Conservation (phyloP, 1,140 invertebrate genomes). For the Mesaphorura yosii region DNA sequence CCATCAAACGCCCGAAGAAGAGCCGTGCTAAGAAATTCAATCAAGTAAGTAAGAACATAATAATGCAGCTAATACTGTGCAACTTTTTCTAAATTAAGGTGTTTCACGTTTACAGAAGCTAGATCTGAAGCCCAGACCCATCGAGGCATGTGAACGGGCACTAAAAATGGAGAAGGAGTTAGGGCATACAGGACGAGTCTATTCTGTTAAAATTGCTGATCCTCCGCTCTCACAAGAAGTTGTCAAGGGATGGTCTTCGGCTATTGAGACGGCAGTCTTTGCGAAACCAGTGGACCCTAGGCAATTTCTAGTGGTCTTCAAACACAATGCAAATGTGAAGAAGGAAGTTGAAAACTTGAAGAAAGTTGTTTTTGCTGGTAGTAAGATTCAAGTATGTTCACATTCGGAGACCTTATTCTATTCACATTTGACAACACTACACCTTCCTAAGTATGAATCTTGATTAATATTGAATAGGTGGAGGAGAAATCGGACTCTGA, state of each 20-base stretch:
- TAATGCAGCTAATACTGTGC: not conserved
- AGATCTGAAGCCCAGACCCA: slow-evolving; percentile 1
- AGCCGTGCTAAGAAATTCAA: slow-evolving; percentile 13
- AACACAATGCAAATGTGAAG: slow-evolving; percentile 13
- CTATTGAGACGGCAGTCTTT: slow-evolving; percentile 19
- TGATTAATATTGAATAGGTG: too few relatives aligned
- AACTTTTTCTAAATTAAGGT: not conserved
- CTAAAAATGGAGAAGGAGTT: slow-evolving; percentile 14
- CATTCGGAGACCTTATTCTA: not conserved
- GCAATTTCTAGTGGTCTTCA: slow-evolving; percentile 18
- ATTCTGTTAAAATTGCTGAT: slow-evolving; percentile 15
- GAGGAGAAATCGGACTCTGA: slow-evolving; percentile 11
- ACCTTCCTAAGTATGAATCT: too few relatives aligned
- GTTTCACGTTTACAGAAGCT: slow-evolving; percentile 15
- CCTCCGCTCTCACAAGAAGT: slow-evolving; percentile 5
- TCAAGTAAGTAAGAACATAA: slow-evolving; percentile 5
- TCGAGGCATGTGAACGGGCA: slow-evolving; percentile 10
- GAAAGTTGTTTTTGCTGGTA: slow-evolving; percentile 9
- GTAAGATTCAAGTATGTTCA: slow-evolving; percentile 13
- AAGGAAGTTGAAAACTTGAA: slow-evolving; percentile 18
- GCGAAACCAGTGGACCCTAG: slow-evolving; percentile 17
- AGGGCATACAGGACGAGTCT: not conserved
- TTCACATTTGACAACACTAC: not conserved
- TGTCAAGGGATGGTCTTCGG: slow-evolving; percentile 4
- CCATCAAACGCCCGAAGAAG: slow-evolving; percentile 8